These are phyloP conservation scores for Stomatorhinus walkeri DNA, from an alignment of 2,797 vertebrate genomes.

Conservation along the genomic window DNA sequence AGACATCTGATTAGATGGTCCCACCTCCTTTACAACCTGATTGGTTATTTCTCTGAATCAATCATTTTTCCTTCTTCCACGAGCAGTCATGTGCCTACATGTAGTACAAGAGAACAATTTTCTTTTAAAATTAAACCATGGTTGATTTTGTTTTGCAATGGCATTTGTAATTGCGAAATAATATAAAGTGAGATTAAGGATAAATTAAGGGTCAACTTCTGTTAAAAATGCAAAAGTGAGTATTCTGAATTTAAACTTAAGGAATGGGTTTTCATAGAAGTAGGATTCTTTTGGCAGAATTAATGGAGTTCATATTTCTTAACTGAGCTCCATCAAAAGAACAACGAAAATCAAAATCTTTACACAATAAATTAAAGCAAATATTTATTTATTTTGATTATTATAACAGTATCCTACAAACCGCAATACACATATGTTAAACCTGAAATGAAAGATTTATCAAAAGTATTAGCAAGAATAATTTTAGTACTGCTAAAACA, in stretches of 20 bases:
- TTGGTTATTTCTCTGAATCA: not conserved
- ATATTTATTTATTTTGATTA: conserved; percentile 10
- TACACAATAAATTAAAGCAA: not conserved
- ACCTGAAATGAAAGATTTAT: not conserved
- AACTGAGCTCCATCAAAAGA: not conserved
- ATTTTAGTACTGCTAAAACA: conserved; percentile 19
- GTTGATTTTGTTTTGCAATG: not conserved
- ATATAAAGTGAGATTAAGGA: not conserved
- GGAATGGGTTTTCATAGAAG: not conserved
- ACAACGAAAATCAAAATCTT: not conserved
- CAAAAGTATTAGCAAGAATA: not conserved
- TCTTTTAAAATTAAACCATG: not conserved
- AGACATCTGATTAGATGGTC: not conserved
- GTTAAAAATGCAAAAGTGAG: not conserved
- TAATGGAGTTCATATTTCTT: not conserved
- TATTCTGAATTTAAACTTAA: not conserved
- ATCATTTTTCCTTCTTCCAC: not conserved
- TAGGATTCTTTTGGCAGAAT: not conserved
- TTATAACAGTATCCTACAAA: not conserved
- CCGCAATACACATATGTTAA: not conserved
- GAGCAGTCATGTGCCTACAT: not conserved
- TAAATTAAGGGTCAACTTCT: not conserved
- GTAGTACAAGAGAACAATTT: not conserved
- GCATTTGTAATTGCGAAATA: not conserved
- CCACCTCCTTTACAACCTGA: not conserved